Percentiles rank a stretch among this genome's conserved stretches.
These are phyloP conservation scores for Drosophila atripex DNA, from an alignment of 2,888 invertebrate genomes.

Conservation along the genomic window DNA sequence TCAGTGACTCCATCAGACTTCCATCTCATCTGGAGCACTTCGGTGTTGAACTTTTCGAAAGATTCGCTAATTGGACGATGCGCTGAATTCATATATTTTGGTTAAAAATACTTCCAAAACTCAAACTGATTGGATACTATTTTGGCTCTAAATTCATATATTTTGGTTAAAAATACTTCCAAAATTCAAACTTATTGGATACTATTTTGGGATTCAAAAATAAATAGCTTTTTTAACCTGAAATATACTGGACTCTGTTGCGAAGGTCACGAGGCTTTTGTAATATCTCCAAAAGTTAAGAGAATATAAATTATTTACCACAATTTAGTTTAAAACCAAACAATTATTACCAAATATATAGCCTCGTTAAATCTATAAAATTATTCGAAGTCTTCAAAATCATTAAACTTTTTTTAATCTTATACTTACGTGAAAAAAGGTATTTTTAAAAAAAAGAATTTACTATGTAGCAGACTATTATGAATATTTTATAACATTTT, in stretches of 20 bases:
- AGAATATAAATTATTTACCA: no score
- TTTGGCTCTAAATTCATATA: not conserved
- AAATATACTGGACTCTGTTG: not conserved
- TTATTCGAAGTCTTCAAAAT: no score
- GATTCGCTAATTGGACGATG: not conserved
- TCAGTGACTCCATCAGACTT: conserved; percentile 1
- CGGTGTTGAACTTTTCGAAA: not conserved
- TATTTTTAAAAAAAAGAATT: no score
- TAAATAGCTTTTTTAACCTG: not conserved
- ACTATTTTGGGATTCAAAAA: not conserved
- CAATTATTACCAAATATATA: no score
- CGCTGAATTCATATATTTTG: not conserved
- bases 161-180: not conserved
- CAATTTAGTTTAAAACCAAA: no score
- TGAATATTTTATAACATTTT: no score
- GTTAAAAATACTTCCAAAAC: not conserved
- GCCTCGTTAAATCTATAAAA: no score
- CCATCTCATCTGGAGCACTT: conserved; percentile 4
- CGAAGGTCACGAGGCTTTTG: no score
- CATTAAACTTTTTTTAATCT: no score
- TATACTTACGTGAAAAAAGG: no score
- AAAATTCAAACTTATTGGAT: not conserved
- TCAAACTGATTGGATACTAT: not conserved
- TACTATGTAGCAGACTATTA: no score
- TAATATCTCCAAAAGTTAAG: no score